Evolutionary conservation across 2,888 invertebrate genomes (phyloP).

Genomic region (Cryptocephalus primarius): DNA sequence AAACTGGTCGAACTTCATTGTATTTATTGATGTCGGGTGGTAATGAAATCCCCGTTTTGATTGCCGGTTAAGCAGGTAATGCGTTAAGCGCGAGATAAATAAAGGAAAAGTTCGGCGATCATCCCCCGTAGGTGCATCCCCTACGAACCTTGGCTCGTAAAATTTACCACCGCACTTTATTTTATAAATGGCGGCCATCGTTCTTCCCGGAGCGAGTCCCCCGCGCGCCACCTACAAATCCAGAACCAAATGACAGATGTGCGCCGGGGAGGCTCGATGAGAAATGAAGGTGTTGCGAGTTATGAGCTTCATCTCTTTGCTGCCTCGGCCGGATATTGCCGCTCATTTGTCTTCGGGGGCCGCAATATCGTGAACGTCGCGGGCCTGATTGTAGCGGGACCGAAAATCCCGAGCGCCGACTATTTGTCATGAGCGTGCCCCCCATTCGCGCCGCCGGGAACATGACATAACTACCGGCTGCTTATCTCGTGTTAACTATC

Average conservation of each 20-base stretch:
- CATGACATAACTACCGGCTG: slow-evolving; percentile 13
- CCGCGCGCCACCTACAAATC: neutral
- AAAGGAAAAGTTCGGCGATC: too few species aligned
- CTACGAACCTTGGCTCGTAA: too few species aligned
- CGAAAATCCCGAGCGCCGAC: slow-evolving; percentile 27
- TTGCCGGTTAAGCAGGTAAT: too few species aligned
- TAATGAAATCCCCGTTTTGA: too few species aligned
- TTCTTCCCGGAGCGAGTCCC: too few species aligned
- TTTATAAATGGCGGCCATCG: too few species aligned
- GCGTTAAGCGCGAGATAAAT: too few species aligned
- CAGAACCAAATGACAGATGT: slow-evolving; percentile 21
- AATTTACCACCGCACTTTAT: too few species aligned
- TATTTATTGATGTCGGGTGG: too few species aligned
- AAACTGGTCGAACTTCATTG: too few species aligned
- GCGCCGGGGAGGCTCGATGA: slow-evolving; percentile 24
- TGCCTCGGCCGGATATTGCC: slow-evolving; percentile 36
- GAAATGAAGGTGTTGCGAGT: slow-evolving; percentile 35
- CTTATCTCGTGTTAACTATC: slow-evolving; percentile 17
- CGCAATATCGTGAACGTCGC: slow-evolving; percentile 28
- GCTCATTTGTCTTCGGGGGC: slow-evolving; percentile 34
- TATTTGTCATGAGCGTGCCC: slow-evolving; percentile 25
- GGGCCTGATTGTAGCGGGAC: slow-evolving; percentile 25
- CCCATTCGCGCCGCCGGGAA: slow-evolving; percentile 9
- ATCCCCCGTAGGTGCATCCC: too few species aligned
- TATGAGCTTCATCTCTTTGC: slow-evolving; percentile 33